Conservation (phyloP, 2,888 invertebrate species). For the Aspidapion aeneum region DNA sequence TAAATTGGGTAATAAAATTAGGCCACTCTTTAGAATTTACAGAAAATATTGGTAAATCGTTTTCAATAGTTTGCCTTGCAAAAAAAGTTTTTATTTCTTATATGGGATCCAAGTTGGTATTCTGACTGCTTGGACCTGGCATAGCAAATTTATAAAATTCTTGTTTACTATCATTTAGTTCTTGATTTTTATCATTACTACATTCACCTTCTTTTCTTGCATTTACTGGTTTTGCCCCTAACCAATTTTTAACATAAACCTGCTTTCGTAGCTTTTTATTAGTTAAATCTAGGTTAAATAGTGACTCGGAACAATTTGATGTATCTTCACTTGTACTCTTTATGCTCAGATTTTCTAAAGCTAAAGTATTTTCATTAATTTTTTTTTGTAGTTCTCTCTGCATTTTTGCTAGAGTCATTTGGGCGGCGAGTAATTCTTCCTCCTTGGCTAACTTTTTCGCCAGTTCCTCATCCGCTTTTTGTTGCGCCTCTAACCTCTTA, state of each 20-base stretch:
- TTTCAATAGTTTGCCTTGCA: background rate
- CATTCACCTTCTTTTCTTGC: background rate
- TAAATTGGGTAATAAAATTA: background rate
- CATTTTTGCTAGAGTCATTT: background rate
- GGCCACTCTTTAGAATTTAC: background rate
- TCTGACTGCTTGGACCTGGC: background rate
- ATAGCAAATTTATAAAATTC: background rate
- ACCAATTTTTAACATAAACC: background rate
- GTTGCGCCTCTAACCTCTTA: background rate
- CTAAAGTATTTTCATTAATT: background rate
- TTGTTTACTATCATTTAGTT: background rate
- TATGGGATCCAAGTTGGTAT: background rate
- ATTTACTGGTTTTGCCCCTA: background rate
- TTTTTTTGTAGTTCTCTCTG: background rate
- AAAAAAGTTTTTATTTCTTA: background rate
- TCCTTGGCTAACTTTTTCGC: background rate
- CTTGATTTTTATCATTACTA: background rate
- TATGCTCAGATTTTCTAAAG: background rate
- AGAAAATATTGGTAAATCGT: background rate
- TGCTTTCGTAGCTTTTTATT: background rate
- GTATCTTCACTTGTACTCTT: background rate
- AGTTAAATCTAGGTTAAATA: background rate
- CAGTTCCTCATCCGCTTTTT: background rate
- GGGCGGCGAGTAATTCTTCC: background rate
- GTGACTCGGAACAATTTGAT: background rate